These are phyloP conservation scores for Embidobia sp. DNA, from an alignment of 2,888 invertebrate species.

Conservation along the genomic window DNA sequence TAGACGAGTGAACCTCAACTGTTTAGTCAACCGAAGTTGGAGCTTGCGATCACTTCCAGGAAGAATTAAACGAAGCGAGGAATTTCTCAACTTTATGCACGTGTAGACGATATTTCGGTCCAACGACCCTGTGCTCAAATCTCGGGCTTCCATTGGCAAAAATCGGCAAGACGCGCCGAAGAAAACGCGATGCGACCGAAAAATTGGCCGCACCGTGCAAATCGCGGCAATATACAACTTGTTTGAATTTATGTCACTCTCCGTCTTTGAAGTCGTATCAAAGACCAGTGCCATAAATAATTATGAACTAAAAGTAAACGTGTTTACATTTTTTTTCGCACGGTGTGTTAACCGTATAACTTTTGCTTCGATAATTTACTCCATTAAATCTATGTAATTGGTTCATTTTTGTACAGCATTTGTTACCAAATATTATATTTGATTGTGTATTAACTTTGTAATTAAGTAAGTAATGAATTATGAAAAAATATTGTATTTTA, in stretches of 20 bases:
- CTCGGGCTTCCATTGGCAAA: slow-evolving; percentile 51
- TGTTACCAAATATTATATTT: too few relatives aligned
- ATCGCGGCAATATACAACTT: slow-evolving; percentile 19
- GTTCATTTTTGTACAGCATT: too few relatives aligned
- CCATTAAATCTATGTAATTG: too few relatives aligned
- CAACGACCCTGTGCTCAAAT: slow-evolving; percentile 72
- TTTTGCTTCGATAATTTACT: too few relatives aligned
- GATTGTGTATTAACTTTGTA: too few relatives aligned
- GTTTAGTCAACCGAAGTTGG: slow-evolving; percentile 64
- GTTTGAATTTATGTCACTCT: slow-evolving; percentile 41
- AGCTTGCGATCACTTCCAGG: slow-evolving; percentile 72
- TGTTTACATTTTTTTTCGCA: slow-evolving; percentile 24
- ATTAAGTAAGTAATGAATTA: too few relatives aligned
- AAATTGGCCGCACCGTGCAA: slow-evolving; percentile 34
- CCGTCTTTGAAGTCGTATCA: slow-evolving; percentile 43
- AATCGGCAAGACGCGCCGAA: slow-evolving; percentile 24
- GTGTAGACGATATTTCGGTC: slow-evolving; percentile 76
- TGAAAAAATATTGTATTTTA: too few relatives aligned
- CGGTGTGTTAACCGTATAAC: too few relatives aligned
- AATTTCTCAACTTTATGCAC: slow-evolving; percentile 73
- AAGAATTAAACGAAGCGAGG: slow-evolving; percentile 75
- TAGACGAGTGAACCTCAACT: slow-evolving; percentile 50
- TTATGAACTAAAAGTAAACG: slow-evolving; percentile 34
- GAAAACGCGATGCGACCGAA: slow-evolving; percentile 23
- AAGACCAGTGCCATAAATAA: slow-evolving; percentile 38